These are phyloP conservation scores for Pitta sordida DNA, from an alignment of 2,113 vertebrate species.

Conservation along the genomic window DNA sequence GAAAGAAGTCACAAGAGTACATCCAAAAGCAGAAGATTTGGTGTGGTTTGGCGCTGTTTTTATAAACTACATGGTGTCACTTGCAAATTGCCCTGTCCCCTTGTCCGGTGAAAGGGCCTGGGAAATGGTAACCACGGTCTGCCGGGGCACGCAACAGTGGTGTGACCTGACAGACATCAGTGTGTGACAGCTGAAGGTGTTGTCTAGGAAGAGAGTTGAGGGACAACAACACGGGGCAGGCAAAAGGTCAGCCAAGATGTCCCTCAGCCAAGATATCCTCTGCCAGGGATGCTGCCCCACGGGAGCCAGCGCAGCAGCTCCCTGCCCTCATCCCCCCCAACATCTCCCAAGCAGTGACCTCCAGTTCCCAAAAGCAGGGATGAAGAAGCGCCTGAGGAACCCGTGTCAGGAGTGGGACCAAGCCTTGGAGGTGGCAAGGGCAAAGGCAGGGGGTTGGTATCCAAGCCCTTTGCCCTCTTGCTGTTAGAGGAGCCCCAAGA, in stretches of 20 bases:
- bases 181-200: not conserved
- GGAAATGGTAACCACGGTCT: not conserved
- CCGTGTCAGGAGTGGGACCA: accelerated
- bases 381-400: accelerated
- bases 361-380: not conserved
- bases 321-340: not conserved
- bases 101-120: not conserved
- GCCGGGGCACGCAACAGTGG: not conserved
- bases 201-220: not conserved
- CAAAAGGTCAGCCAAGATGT: not conserved
- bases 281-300: not conserved
- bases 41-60: not conserved
- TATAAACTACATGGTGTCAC: not conserved
- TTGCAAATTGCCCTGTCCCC: not conserved
- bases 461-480: not conserved
- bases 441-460: not conserved
- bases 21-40: not conserved
- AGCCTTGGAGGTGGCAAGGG: not conserved
- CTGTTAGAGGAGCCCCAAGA: not conserved
- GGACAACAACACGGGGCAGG: not conserved
- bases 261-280: not conserved
- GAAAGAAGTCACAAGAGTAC: not conserved
- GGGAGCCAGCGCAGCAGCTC: not conserved
- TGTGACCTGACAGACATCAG: not conserved
- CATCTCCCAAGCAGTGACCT: not conserved